Percentiles rank a stretch among this genome's conserved stretches.
Conservation (phyloP, 2,113 vertebrate species). For the Leucosticte australis region DNA sequence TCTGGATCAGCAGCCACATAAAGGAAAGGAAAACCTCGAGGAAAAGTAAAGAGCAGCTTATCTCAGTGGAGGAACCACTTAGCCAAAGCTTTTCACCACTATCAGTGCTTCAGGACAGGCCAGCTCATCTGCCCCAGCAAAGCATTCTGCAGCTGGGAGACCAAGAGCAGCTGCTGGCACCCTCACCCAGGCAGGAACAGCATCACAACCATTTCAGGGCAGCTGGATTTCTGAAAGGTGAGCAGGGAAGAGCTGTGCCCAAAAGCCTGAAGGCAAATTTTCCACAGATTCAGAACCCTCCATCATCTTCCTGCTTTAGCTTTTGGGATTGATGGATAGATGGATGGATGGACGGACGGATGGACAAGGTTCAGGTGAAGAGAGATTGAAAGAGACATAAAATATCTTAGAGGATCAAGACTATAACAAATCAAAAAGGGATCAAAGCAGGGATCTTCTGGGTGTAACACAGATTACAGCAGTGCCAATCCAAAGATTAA, state of each 20-base stretch:
- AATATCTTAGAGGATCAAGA: not conserved
- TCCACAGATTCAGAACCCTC: not conserved
- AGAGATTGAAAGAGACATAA: not conserved
- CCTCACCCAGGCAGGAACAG: not conserved
- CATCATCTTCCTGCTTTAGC: not conserved
- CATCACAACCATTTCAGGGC: accelerated
- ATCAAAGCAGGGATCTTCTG: not conserved
- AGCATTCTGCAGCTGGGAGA: not conserved
- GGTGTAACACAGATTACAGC: not conserved
- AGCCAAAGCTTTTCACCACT: not conserved
- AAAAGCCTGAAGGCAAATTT: not conserved
- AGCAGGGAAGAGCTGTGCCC: not conserved
- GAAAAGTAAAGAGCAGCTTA: constrained; percentile 13
- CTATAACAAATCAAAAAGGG: not conserved
- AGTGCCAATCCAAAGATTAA: not conserved
- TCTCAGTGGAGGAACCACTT: not conserved
- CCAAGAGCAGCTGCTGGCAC: not conserved
- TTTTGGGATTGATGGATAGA: not conserved
- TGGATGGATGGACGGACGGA: too few relatives aligned
- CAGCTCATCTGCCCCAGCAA: not conserved
- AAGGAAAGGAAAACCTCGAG: not conserved
- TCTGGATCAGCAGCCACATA: not conserved
- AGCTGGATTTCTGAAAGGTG: not conserved
- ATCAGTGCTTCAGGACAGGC: not conserved
- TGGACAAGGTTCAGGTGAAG: not conserved